Base-by-base conservation (phyloP, 2,113 vertebrate genomes). In the Ochotona princeps region DNA sequence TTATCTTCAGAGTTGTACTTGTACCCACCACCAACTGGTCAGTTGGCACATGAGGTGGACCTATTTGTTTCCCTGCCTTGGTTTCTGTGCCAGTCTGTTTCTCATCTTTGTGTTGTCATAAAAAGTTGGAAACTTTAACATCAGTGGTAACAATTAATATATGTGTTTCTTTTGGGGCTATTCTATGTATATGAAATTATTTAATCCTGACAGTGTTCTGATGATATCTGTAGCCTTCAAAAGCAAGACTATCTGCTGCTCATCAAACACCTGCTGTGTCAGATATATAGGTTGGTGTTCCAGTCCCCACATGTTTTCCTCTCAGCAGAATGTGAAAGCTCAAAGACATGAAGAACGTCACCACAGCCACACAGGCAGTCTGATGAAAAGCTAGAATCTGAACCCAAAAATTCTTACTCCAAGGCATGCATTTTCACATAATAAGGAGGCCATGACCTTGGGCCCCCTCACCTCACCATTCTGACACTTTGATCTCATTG, bases 271-370 rank as follows among this genome's bases (percentile, higher is more conserved):
- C 4, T 38, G 4, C n/a, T 38, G 1, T 83, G 18, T 60, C 13
- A 7, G 12, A 38, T 73, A 51, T 18, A 28, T 7, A 25, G 83
- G 57, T 30, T 38, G 21, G n/a, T 74, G 18, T 2, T 61, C 26
- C 35, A 63, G 28, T 74, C 66, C 28, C 3, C 17, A 75, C 12
- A 15, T 60, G 35, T 28, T 75, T 49, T 12, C 32, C 57, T 65
- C 8, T 85, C 30, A 65, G 30, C 20, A 44, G 78, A 79, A 95
- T 93, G 69, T 47, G 10, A 93, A 92, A 79, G 21, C 18, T 66
- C 15, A 32, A 70, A 83, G 65, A 79, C n/a, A 38, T 44, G 54
- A 78, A 76, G 38, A 82, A 84, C 74, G 28, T 85, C 32, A 26
- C 11, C 54, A 92, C 1, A 76, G 32, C 11, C 14, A 49, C 60